phyloP scores from a whole-genome alignment of 2,888 invertebrate species.

The Hypselothyrea guttata region DNA sequence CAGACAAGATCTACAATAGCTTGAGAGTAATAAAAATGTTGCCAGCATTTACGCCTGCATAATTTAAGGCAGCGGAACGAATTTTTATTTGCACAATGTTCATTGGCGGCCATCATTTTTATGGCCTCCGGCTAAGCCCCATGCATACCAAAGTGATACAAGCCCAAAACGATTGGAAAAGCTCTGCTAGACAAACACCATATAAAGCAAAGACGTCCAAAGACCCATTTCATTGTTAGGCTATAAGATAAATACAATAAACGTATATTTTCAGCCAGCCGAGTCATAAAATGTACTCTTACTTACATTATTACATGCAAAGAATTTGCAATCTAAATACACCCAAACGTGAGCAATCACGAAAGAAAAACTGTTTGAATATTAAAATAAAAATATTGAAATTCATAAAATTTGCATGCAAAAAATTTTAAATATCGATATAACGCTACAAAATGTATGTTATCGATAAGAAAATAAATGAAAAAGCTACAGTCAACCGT shows the following conservation, averaged over 20 bases:
- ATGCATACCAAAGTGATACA: slow-evolving; percentile 32
- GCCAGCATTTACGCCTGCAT: slow-evolving; percentile 23
- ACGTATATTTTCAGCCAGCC: slow-evolving; percentile 8
- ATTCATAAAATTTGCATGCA: too few relatives aligned
- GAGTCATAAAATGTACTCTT: slow-evolving; percentile 33
- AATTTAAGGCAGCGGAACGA: slow-evolving; percentile 25
- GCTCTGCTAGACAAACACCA: slow-evolving; percentile 3
- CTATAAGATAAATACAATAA: neutral
- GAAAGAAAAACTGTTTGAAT: too few relatives aligned
- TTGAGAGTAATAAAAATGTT: slow-evolving; percentile 15
- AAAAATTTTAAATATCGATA: too few relatives aligned
- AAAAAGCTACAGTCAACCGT: too few relatives aligned
- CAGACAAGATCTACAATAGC: slow-evolving; percentile 3
- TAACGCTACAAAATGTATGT: too few relatives aligned
- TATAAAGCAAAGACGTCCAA: slow-evolving; percentile 1
- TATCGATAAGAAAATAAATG: too few relatives aligned
- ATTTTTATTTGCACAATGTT: slow-evolving; percentile 34
- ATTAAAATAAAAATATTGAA: too few relatives aligned
- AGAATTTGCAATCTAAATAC: slow-evolving; percentile 28
- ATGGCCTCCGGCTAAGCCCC: slow-evolving; percentile 18
- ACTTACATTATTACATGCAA: slow-evolving; percentile 25
- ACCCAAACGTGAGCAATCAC: neutral
- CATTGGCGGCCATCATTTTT: slow-evolving; percentile 43
- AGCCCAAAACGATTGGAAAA: slow-evolving; percentile 26
- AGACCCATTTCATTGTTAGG: slow-evolving; percentile 14